Evolutionary conservation across 2,113 vertebrate species (phyloP).

Genomic region (Trogon surrucura): DNA sequence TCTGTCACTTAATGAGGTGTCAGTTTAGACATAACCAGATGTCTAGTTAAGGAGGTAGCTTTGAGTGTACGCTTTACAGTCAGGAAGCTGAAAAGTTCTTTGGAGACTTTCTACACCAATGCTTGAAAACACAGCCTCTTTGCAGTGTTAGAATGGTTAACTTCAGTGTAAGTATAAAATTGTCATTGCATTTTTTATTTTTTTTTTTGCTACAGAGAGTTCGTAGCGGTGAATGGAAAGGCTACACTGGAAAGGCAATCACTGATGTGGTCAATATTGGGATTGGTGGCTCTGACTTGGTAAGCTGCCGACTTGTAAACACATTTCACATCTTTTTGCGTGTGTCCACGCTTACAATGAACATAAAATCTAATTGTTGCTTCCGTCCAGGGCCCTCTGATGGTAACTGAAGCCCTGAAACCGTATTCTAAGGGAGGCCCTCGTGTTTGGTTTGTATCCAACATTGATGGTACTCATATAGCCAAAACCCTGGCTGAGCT

Average conservation of each 20-base stretch:
- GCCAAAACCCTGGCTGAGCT: conserved; percentile 91
- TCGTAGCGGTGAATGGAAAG: conserved; percentile 94
- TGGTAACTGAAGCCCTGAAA: conserved; percentile 97
- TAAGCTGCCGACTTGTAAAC: conserved; percentile 55
- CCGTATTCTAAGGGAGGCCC: conserved; percentile 90
- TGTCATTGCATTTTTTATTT: background rate
- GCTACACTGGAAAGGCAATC: conserved; percentile 91
- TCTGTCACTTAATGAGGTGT: background rate
- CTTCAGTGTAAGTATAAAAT: background rate
- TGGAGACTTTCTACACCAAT: background rate
- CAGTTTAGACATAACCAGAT: accelerated
- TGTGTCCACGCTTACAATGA: background rate
- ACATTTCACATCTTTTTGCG: background rate
- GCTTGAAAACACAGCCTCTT: background rate
- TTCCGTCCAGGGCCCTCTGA: conserved; percentile 88
- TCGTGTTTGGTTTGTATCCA: conserved; percentile 95
- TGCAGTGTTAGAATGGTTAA: background rate
- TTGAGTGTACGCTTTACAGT: background rate
- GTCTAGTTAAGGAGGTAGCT: background rate
- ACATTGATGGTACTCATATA: conserved; percentile 97
- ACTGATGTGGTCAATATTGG: conserved; percentile 94
- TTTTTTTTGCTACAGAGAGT: conserved; percentile 79
- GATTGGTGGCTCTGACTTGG: conserved; percentile 96
- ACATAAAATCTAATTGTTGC: background rate
- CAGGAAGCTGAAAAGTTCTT: background rate